These are phyloP conservation scores for Seira ritae DNA, from an alignment of 2,888 invertebrate species.

Conservation along the genomic window DNA sequence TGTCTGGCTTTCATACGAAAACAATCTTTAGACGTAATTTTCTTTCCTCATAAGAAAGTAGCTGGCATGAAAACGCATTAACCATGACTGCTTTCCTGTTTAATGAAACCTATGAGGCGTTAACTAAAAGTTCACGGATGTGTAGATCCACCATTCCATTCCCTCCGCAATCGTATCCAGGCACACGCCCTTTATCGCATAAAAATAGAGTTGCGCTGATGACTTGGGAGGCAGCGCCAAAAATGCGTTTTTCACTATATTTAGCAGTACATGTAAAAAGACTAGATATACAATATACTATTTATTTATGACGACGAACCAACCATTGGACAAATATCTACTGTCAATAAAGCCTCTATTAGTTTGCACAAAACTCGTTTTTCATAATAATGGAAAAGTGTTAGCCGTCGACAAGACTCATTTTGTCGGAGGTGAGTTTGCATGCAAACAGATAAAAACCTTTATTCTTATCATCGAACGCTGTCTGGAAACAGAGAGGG, in stretches of 20 bases:
- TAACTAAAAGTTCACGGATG: conserved; percentile 41
- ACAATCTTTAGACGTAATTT: too few species aligned
- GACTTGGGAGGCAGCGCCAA: too few species aligned
- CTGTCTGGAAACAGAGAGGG: too few species aligned
- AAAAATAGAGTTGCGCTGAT: too few species aligned
- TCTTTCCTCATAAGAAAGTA: too few species aligned
- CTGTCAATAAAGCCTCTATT: conserved; percentile 56
- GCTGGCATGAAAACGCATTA: too few species aligned
- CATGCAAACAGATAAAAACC: conserved; percentile 28
- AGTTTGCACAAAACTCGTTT: conserved; percentile 38
- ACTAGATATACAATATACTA: conserved; percentile 13
- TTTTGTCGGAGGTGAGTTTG: conserved; percentile 22
- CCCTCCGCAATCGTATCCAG: conserved; percentile 23
- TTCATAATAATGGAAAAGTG: conserved; percentile 31
- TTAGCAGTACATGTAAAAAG: conserved; percentile 4
- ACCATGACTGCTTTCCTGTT: too few species aligned
- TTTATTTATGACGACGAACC: too few species aligned
- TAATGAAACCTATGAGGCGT: conserved; percentile 50
- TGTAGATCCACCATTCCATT: conserved; percentile 40
- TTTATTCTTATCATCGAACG: too few species aligned
- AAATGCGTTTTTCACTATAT: too few species aligned
- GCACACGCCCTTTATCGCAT: conserved; percentile 26
- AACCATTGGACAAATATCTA: conserved; percentile 55
- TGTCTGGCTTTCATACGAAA: too few species aligned
- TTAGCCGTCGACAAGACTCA: conserved; percentile 35